These are phyloP conservation scores for Neuroterus valhalla DNA, from an alignment of 1,140 invertebrate species.

Conservation along the genomic window DNA sequence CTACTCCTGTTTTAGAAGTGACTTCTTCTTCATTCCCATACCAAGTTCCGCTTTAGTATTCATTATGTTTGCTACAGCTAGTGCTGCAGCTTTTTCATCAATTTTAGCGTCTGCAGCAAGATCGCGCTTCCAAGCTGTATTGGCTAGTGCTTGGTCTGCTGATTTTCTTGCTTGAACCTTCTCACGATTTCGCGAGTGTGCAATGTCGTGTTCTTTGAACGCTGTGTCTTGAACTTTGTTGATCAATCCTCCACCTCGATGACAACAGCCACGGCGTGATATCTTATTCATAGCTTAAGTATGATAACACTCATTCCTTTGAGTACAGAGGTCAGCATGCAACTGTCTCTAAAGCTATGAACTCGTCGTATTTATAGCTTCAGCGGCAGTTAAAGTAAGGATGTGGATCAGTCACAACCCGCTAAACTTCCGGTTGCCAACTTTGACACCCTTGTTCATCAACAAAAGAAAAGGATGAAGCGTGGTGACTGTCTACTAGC, in stretches of 20 bases:
- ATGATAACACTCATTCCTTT: too few relatives aligned
- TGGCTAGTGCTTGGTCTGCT: neutral
- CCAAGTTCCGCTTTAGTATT: neutral
- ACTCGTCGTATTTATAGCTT: neutral
- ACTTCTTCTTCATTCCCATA: neutral
- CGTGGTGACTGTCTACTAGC: neutral
- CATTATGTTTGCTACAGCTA: neutral
- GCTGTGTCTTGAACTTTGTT: constrained; percentile 53
- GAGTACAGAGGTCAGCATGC: too few relatives aligned
- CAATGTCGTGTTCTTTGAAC: constrained; percentile 54
- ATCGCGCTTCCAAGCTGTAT: neutral
- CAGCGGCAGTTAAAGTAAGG: neutral
- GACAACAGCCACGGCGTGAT: too few relatives aligned
- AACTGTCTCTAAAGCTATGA: too few relatives aligned
- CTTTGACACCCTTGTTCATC: too few relatives aligned
- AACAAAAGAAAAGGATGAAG: neutral
- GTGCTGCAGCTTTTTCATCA: neutral
- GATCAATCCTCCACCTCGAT: constrained; percentile 40
- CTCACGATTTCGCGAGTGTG: neutral
- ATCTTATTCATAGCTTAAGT: too few relatives aligned
- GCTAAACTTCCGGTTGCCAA: too few relatives aligned
- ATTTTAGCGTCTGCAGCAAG: neutral
- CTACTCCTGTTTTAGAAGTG: neutral
- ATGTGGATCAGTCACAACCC: neutral
- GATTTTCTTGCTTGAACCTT: neutral